Evolutionary conservation across 2,888 invertebrate genomes (phyloP), one percentile per base, ranked within the genome.

Genomic region (Hydrotaea diabolus): DNA sequence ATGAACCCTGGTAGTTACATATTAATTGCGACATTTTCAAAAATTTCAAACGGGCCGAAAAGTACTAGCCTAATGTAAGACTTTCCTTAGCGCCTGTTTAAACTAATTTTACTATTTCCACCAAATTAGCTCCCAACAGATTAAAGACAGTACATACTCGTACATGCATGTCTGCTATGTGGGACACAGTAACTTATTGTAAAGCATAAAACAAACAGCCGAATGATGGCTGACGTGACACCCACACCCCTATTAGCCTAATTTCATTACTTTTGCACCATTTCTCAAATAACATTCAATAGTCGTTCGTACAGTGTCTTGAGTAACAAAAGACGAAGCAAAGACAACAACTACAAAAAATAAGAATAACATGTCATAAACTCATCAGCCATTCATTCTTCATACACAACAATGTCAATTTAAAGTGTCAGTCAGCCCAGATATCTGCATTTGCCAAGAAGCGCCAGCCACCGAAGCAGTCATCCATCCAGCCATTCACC

Each of bases 361-460:
- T 17, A 8, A 49, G 55, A 75, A 53, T 17, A 72, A 76, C 72
- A 78, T 72, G 5, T 72, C 57, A 79, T 46, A 64, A 46, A 76
- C 76, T 53, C 62, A 69, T 19, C 43, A 19, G n/a, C 17, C 43
- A 66, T 53, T 46, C 72, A 23, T 53, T 74, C 23, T 69, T 74
- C 53, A 53, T 74, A 19, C 31, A 53, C 53, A 82, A 85, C 72
- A 80, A 81, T 81, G 78, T 75, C 80, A 84, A 75, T 78, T 80
- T 78, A 43, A 64, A 72, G 72, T 84, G 74, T 55, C 80, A 74
- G 21, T 53, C 66, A 46, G 69, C 69, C 21, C 43, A 69, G 69
- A 69, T 69, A 69, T 23, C 69, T 69, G 69, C 39, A 9, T 13
- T 15, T 39, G 21, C 69, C 69, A 39, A 66, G n/a, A 49, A 31